Evolutionary conservation across 2,113 vertebrate species (phyloP).

Genomic region (Campylomormyrus numenius): DNA sequence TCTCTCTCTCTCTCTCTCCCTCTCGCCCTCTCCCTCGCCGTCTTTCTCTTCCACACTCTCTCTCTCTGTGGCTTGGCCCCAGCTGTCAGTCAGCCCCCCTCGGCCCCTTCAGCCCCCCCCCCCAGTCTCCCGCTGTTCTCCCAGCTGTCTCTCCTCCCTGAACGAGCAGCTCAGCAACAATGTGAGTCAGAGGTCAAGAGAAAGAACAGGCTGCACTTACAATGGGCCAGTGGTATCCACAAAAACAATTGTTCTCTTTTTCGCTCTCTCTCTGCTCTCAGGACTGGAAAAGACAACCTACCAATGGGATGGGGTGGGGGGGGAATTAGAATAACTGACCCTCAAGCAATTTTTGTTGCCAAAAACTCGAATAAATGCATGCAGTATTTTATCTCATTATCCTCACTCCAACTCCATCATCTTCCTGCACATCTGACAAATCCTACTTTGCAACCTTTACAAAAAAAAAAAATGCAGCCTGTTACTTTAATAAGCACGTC

Average conservation of each 20-base stretch:
- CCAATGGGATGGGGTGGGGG: slow-evolving; percentile 43
- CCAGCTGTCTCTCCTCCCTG: slow-evolving; percentile 45
- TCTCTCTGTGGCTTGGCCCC: slow-evolving; percentile 52
- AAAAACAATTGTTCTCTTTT: slow-evolving; percentile 65
- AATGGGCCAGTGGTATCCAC: slow-evolving; percentile 66
- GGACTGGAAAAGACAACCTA: slow-evolving; percentile 69
- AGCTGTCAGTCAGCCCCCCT: slow-evolving; percentile 65
- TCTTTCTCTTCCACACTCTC: neutral
- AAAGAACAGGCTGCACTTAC: slow-evolving; percentile 73
- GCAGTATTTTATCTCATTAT: slow-evolving; percentile 34
- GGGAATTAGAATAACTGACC: slow-evolving; percentile 17
- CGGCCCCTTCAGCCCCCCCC: slow-evolving; percentile 34
- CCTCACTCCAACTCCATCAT: slow-evolving; percentile 43
- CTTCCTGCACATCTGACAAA: slow-evolving; percentile 31
- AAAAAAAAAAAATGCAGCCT: slow-evolving; percentile 29
- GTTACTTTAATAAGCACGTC: neutral
- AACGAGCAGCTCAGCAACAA: slow-evolving; percentile 63
- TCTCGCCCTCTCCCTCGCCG: neutral
- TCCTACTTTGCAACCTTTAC: slow-evolving; percentile 44
- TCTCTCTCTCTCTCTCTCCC: slow-evolving; percentile 36
- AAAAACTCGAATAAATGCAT: slow-evolving; percentile 46
- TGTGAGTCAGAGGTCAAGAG: slow-evolving; percentile 70
- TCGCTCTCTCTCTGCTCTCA: slow-evolving; percentile 44
- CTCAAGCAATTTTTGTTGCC: slow-evolving; percentile 39
- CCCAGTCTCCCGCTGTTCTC: slow-evolving; percentile 43